Conservation (phyloP, 2,797 vertebrate genomes). For the Enteromius thamalakanensis region DNA sequence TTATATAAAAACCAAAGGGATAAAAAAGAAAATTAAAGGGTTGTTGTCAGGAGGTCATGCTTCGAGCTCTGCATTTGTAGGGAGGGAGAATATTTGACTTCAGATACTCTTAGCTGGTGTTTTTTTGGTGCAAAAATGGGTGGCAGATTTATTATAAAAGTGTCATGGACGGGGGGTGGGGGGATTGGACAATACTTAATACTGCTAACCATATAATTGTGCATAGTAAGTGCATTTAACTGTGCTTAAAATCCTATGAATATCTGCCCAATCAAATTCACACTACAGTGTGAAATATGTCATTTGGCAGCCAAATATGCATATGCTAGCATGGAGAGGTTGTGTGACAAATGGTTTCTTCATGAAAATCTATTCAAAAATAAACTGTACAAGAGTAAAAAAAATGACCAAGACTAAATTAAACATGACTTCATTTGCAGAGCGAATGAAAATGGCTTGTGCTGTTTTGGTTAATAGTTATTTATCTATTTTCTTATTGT, state of each 20-base stretch:
- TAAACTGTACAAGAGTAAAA: neutral
- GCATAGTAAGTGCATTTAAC: neutral
- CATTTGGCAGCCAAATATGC: neutral
- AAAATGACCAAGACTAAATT: neutral
- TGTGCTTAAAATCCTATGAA: neutral
- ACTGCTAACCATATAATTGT: slow-evolving; percentile 1
- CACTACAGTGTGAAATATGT: neutral
- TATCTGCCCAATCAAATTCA: neutral
- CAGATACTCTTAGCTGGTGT: neutral
- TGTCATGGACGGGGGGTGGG: neutral
- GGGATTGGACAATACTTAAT: neutral
- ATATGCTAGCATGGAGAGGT: neutral
- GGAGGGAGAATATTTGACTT: neutral
- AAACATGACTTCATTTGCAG: neutral
- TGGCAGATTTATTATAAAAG: neutral
- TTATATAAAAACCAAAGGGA: neutral
- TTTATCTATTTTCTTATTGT: neutral
- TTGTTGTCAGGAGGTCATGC: slow-evolving; percentile 16
- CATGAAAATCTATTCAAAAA: neutral
- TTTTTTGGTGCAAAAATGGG: neutral
- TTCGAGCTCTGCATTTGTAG: slow-evolving; percentile 13
- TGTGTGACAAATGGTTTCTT: neutral
- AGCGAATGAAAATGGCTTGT: neutral
- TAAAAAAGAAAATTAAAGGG: neutral
- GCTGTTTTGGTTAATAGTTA: neutral